Conservation (phyloP, 2,113 vertebrate species). For the Apteryx mantelli region DNA sequence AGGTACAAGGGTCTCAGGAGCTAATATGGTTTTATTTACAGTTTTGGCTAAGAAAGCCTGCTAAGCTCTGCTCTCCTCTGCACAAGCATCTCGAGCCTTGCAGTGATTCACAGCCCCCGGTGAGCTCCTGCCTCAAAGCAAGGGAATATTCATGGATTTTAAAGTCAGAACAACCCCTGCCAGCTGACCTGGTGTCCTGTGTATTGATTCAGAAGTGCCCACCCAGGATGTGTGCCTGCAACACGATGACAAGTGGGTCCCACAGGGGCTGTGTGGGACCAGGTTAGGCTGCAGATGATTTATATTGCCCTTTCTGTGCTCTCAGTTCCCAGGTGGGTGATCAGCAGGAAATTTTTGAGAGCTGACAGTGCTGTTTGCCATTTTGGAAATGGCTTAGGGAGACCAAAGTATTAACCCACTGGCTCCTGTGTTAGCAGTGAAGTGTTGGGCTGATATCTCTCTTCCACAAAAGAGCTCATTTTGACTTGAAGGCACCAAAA, state of each 20-base stretch:
- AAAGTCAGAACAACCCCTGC: neutral
- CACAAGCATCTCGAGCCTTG: too few species aligned
- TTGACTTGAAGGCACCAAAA: neutral
- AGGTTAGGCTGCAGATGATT: neutral
- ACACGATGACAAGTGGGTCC: fast-evolving
- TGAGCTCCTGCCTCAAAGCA: too few species aligned
- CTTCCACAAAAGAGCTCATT: neutral
- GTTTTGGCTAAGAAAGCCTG: too few species aligned
- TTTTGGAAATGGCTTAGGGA: neutral
- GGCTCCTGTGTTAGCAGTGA: fast-evolving
- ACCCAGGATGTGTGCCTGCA: neutral
- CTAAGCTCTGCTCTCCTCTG: too few species aligned
- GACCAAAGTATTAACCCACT: neutral
- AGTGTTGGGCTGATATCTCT: neutral
- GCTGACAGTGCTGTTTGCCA: neutral
- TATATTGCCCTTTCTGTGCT: neutral
- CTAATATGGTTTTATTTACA: too few species aligned
- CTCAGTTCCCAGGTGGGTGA: neutral
- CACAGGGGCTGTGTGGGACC: fast-evolving
- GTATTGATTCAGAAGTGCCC: neutral
- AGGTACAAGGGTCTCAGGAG: too few species aligned
- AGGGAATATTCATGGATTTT: neutral
- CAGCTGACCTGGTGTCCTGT: neutral
- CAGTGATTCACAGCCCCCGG: too few species aligned
- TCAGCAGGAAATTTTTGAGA: neutral